phyloP scores from a whole-genome alignment of 2,888 invertebrate genomes.

The Norana najaformis region DNA sequence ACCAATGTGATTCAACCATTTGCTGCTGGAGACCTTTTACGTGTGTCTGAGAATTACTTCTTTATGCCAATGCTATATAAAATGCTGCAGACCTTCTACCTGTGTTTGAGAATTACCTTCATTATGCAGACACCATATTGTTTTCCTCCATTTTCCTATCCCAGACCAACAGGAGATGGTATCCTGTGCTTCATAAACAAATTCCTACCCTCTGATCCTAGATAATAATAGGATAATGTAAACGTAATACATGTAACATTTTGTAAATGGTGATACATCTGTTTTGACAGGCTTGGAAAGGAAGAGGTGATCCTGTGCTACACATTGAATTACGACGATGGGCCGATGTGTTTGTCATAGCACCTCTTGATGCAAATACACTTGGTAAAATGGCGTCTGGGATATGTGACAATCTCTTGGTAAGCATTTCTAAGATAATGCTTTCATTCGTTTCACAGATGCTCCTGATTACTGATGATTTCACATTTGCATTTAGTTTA shows the following conservation, averaged over 20 bases:
- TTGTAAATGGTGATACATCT: not conserved
- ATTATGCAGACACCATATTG: not conserved
- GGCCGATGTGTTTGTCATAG: constrained; percentile 90
- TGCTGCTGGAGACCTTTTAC: too few relatives aligned
- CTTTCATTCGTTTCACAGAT: too few relatives aligned
- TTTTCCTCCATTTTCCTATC: not conserved
- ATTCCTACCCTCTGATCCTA: not conserved
- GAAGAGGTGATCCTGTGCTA: constrained; percentile 87
- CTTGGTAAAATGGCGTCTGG: constrained; percentile 87
- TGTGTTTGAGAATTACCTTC: not conserved
- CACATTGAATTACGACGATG: constrained; percentile 92
- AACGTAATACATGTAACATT: not conserved
- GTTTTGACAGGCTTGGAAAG: constrained; percentile 70
- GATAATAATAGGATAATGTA: not conserved
- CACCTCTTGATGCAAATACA: constrained; percentile 94
- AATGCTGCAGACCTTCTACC: too few relatives aligned
- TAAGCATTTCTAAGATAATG: constrained; percentile 65
- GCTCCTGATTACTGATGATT: too few relatives aligned
- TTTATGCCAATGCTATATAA: too few relatives aligned
- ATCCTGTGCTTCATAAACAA: not conserved
- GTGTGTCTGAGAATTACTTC: too few relatives aligned
- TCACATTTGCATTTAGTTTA: too few relatives aligned
- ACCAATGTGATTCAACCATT: not conserved
- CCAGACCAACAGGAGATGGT: not conserved
- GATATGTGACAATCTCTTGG: constrained; percentile 86